Base-by-base conservation (phyloP, 1,140 invertebrate genomes). In the Metaphire vulgaris region DNA sequence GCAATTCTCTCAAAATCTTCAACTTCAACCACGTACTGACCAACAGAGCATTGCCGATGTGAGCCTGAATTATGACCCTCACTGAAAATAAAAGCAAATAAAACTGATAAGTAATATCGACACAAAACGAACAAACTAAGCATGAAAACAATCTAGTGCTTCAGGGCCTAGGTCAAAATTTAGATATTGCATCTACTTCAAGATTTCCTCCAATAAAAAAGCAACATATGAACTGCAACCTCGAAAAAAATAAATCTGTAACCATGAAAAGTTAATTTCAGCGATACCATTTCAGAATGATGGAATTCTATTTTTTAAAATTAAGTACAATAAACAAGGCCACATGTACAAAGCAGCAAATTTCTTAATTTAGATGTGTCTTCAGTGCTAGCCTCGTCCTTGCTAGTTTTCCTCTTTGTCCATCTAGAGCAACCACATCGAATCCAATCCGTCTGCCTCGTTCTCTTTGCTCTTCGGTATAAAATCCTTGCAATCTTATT, bases 391-490 rank as follows among this genome's bases (percentile, higher is more conserved):
- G 89, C 89, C 81, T 82, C 31, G 86, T 81, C 81, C 89, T 84
- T 26, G 90, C 89, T 21, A 91, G 81, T 16, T 83, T 77, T 31
- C 80, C 83, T 69, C 83, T 81, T 74, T 82, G 79, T 32, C 87
- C 86, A 78, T 86, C 82, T 12, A 90, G 74, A 6, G 87, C 87
- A n/a, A 90, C 83, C 33, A 90, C 83, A 83, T 90, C 89, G 82
- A 91, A 91, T 31, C 90, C 90, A 65, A 87, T 87, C 75, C 90
- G 86, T 72, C 78, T 81, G 26, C 86, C 83, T 32, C 74, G 77
- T 72, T 85, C 82, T 69, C 89, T 82, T 1, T 89, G 81, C 85
- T 91, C 90, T 83, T 90, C 89, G 0, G 90, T 91, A 75, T 89
- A 89, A 85, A 91, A 91, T 28, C 90, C 90, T 80, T 87, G 81